Evolutionary conservation across 2,888 invertebrate genomes (phyloP), one percentile per base, ranked within the genome.

Genomic region (Eupeodes latifasciatus): DNA sequence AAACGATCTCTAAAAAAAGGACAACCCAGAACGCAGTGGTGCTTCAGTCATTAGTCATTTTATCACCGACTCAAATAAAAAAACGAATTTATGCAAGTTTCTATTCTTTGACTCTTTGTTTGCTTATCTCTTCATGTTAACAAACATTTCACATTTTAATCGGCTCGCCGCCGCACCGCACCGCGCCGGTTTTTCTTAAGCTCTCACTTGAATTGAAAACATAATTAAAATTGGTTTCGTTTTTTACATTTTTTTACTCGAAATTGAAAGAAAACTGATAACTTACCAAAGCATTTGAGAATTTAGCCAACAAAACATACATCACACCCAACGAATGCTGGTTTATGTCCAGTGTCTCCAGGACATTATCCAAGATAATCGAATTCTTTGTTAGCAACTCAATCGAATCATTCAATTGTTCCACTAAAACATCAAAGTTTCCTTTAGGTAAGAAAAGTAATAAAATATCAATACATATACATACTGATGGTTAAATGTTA

Each of bases 321-420:
- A 98, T 94, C 76, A 98, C 96, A 69, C 98, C 98, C 81, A 98
- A 94, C 10, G 98, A 98, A 94, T 99, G 98, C 92, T 98, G 97
- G 92, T 98, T 98, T 82, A 97, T 95, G 93, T 98, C 97, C 85
- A 99, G 94, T 0, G 98, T 98, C 93, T 98, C 98, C 91, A 99
- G 94, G 49, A 98, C 98, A 93, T 97, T 98, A 92, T 97, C 98
- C 90, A 99, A 94, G 92, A 98, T 97, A 90, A 96, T 96, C 90
- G 96, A 95, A 94, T 98, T 98, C 92, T 97, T 96, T 89, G 96
- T 94, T 78, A 98, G 94, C 4, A 97, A 94, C 85, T 98, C 98
- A 77, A 96, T 95, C n/a, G 97, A 97, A 92, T 97, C 97, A 81
- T 94, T 95, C 90, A 97, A 95, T 90, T 96, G 95, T 83, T 96